Conservation (phyloP, 2,888 invertebrate genomes). For the Meiosimyza decipiens region DNA sequence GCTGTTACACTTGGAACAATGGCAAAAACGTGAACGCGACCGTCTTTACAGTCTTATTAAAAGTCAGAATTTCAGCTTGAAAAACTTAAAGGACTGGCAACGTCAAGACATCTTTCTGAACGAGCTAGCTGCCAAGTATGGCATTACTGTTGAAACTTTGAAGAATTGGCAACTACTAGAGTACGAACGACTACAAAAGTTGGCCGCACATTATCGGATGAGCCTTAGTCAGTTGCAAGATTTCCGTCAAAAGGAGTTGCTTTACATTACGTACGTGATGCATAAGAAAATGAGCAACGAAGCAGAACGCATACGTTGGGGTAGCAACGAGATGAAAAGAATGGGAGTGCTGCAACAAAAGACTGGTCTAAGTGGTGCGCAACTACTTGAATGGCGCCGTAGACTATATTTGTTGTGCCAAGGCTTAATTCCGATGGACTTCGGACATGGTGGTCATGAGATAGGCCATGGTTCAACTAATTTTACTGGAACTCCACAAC, state of each 20-base stretch:
- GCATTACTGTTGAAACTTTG: conserved; percentile 51
- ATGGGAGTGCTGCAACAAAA: conserved; percentile 49
- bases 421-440: conserved; percentile 55
- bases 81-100: conserved; percentile 58
- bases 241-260: conserved; percentile 60
- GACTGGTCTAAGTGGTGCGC: conserved; percentile 50
- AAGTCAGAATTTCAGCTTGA: conserved; percentile 56
- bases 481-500: conserved; percentile 47
- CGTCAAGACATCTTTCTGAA: conserved; percentile 52
- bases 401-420: conserved; percentile 58
- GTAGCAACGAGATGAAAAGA: conserved; percentile 49
- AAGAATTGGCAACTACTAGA: conserved; percentile 60
- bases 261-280: conserved; percentile 53
- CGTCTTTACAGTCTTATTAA: conserved; percentile 60
- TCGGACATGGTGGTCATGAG: conserved; percentile 50
- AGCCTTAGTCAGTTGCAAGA: conserved; percentile 56
- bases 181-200: conserved; percentile 53
- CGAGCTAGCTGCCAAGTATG: conserved; percentile 50
- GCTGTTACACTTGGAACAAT: conserved; percentile 52
- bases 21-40: conserved; percentile 62
- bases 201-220: conserved; percentile 58
- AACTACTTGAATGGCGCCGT: conserved; percentile 58
- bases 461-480: conserved; percentile 52
- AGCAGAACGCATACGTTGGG: conserved; percentile 51
- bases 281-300: conserved; percentile 54